Base-by-base conservation (phyloP, 2,797 vertebrate species). In the Rhynchotus rufescens region DNA sequence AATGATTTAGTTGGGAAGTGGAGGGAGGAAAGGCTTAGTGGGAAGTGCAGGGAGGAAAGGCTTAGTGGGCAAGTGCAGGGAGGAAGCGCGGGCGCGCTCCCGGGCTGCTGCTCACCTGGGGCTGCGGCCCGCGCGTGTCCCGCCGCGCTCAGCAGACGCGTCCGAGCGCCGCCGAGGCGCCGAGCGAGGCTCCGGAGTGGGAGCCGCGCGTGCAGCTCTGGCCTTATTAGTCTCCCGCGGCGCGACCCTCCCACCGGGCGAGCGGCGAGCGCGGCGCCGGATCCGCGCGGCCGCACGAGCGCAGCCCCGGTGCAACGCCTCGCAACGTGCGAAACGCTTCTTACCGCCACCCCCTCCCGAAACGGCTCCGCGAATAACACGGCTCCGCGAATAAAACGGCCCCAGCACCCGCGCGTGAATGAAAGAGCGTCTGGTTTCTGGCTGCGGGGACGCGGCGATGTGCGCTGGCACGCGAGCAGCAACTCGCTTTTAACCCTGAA, bases 241-340 rank as follows among this genome's bases (percentile, higher is more conserved):
- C 96, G 98, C 99, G 99, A 98, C 99, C 99, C 99, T 99, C 99
- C 99, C 99, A 98, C 99, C 98, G 96, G 96, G 94, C 95, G 93
- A 93, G 97, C 95, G 94, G 95, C 92, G 94, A 96, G 78, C 80
- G 84, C 17, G 30, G 82, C 79, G 62, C 67, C 51, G 92, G 79
- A 94, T 94, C 94, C 69, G 80, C 76, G 73, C 84, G 62, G 84
- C 94, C 69, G 80, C 76, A 72, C 84, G 62, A 82, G 30, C 34
- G 67, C 47, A 79, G 71, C 82, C 59, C 23, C 23, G 76, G 76
- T 80, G 36, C 36, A 36, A 36, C 84, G 83, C 62, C 74, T 30
- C 80, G 83, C 38, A 75, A 34, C 21, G 10, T 72, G 61, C 69
- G 42, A 94, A 80, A 59, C 17, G 23, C 87, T 65, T 5, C 2